Evolutionary conservation across 2,888 invertebrate species (phyloP), one percentile per base, ranked within the genome.

Genomic region (Zaprionus bogoriensis): DNA sequence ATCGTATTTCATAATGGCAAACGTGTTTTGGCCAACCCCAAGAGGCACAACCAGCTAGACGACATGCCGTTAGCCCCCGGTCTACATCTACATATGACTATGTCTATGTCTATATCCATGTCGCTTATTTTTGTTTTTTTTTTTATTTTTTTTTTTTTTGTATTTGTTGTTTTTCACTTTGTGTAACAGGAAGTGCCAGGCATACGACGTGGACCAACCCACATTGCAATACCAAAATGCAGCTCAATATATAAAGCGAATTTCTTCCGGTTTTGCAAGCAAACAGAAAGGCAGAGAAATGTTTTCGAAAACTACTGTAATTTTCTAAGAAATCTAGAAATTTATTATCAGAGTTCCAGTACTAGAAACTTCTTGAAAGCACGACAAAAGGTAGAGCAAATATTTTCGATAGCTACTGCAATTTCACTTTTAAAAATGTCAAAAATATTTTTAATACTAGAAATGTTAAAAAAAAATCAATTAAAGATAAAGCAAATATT

Each of bases 1-100:
- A 79, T 79, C 80, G 80, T 77, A 79, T 79, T 79, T 79, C 78
- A 79, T 77, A 79, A 79, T 79, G 78, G 57, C 80, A 79, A 79
- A 79, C 78, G 67, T 81, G 78, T 81, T 79, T 78, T 51, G 72
- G 63, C 64, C 74, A 77, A 68, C 72, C 64, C 59, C 80, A 64
- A 57, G 71, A 66, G 47, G 19, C 44, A 58, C 73, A 80, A 77
- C 78, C 74, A 78, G 78, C 63, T 72, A 70, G 65, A 70, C 79
- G 58, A 63, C 77, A 74, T 81, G 69, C 79, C 81, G 68, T 55
- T 70, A 58, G 55, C 20, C 38, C 17, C 38, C 38, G 4, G 20
- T 20, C 17, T 20, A 41, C 65, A 41, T 62, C 68, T 50, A 55
- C 59, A 61, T 55, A 51, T 63, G 51, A 59, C 45, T 30, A 12